Evolutionary conservation across 2,888 invertebrate genomes (phyloP), one percentile per base, ranked within the genome.

Genomic region (Mythimna pallens): DNA sequence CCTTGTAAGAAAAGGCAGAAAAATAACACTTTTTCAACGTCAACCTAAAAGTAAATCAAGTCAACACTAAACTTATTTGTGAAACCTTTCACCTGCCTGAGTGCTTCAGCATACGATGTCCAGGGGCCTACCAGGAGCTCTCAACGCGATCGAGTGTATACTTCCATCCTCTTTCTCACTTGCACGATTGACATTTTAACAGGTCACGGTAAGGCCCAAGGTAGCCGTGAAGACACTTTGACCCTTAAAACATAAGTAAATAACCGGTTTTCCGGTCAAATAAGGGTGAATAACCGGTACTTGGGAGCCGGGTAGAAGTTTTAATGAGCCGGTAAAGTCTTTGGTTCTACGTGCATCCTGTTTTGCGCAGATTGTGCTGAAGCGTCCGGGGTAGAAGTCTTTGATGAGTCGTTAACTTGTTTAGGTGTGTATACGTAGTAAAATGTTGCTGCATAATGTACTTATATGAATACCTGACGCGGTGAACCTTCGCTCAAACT

Each of bases 271-370:
- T 73, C 74, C 69, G 79, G 84, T 74, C 71, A 78, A 74, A 78
- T 61, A 74, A 73, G 70, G 84, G 72, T 68, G 74, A 80, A 69
- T 81, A 68, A 67, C 78, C 72, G 65, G 72, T 68, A 61, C 70
- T 58, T 70, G 58, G 63, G 54, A 54, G 22, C 67, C 65, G 62
- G 78, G 59, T 52, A 64, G 57, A 76, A 84, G 72, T 83, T 82
- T 84, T 84, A 83, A 82, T 76, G 82, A 82, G 70, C 76, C 59
- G 67, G 76, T 70, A 70, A 84, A 72, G 70, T 76, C 81, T 81
- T 74, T 65, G 68, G 43, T 78, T 79, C 40, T 72, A 73, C 75
- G 75, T 73, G 70, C 57, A 71, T 79, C 71, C 76, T 62, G 74
- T 65, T 72, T 76, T 71, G 52, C 58, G 52, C 34, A 70, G 81